These are phyloP conservation scores for Octonoba sinensis DNA, from an alignment of 2,888 invertebrate genomes.

Conservation along the genomic window DNA sequence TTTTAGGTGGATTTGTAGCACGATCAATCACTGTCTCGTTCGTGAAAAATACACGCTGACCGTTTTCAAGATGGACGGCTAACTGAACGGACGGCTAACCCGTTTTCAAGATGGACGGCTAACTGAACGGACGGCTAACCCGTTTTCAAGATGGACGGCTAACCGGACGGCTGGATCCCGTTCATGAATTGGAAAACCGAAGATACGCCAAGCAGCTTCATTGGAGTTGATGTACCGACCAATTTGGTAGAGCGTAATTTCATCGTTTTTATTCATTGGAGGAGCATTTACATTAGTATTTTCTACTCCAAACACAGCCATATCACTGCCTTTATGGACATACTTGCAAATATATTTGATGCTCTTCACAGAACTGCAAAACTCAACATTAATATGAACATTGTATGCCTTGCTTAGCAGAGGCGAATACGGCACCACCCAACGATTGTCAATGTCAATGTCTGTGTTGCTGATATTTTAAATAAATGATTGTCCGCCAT, in stretches of 20 bases:
- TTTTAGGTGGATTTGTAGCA: too few relatives aligned
- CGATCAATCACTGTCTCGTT: too few relatives aligned
- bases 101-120: background rate
- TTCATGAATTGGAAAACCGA: conserved; percentile 67
- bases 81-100: too few relatives aligned
- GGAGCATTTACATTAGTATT: too few relatives aligned
- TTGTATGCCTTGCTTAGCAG: conserved; percentile 15
- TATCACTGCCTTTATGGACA: conserved; percentile 22
- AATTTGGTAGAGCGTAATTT: too few relatives aligned
- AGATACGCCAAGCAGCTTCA: conserved; percentile 67
- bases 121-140: background rate
- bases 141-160: background rate
- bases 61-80: conserved; percentile 15
- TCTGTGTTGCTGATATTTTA: too few relatives aligned
- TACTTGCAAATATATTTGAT: conserved; percentile 28
- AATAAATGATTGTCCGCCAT: conserved; percentile 25
- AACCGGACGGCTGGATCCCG: conserved; percentile 29
- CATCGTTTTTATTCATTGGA: too few relatives aligned
- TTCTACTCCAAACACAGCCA: too few relatives aligned
- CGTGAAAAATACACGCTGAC: too few relatives aligned
- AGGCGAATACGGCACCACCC: too few relatives aligned
- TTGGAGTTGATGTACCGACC: conserved; percentile 67
- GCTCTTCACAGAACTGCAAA: conserved; percentile 27
- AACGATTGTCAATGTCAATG: too few relatives aligned
- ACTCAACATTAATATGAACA: conserved; percentile 26